Percentiles rank a stretch among this genome's conserved stretches.
phyloP scores from a whole-genome alignment of 2,888 invertebrate species.

The Pegoplata infirma region DNA sequence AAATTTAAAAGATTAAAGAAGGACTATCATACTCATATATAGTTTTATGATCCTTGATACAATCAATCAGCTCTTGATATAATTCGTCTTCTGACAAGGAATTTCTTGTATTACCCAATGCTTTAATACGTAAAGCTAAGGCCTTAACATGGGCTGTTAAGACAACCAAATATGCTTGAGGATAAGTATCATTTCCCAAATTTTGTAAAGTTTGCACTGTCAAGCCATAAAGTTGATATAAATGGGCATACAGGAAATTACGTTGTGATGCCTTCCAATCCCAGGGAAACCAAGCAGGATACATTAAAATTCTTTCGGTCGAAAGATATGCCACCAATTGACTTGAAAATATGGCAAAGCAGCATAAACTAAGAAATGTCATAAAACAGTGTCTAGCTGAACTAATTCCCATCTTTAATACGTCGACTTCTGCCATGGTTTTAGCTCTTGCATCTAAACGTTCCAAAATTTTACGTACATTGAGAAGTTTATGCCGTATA shows the following conservation, averaged over 20 bases:
- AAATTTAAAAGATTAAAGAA: neutral
- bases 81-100: slow-evolving; percentile 22
- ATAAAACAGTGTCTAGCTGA: slow-evolving; percentile 60
- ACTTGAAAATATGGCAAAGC: slow-evolving; percentile 36
- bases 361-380: slow-evolving; percentile 43
- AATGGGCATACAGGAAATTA: slow-evolving; percentile 63
- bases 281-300: slow-evolving; percentile 72
- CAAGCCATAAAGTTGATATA: slow-evolving; percentile 62
- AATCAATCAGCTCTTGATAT: slow-evolving; percentile 66
- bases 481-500: slow-evolving; percentile 63
- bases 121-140: slow-evolving; percentile 66
- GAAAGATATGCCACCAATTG: slow-evolving; percentile 63
- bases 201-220: slow-evolving; percentile 57
- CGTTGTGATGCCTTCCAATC: slow-evolving; percentile 66
- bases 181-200: slow-evolving; percentile 69
- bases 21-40: slow-evolving; percentile 69
- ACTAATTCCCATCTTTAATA: slow-evolving; percentile 59
- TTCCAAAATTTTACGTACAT: slow-evolving; percentile 63
- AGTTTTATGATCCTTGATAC: slow-evolving; percentile 71
- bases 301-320: slow-evolving; percentile 64
- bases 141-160: slow-evolving; percentile 71
- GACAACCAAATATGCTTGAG: slow-evolving; percentile 69
- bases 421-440: slow-evolving; percentile 60
- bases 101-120: neutral
- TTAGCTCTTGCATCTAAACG: slow-evolving; percentile 68